Base-by-base conservation (phyloP, 2,113 vertebrate genomes). In the Vireo altiloquus region DNA sequence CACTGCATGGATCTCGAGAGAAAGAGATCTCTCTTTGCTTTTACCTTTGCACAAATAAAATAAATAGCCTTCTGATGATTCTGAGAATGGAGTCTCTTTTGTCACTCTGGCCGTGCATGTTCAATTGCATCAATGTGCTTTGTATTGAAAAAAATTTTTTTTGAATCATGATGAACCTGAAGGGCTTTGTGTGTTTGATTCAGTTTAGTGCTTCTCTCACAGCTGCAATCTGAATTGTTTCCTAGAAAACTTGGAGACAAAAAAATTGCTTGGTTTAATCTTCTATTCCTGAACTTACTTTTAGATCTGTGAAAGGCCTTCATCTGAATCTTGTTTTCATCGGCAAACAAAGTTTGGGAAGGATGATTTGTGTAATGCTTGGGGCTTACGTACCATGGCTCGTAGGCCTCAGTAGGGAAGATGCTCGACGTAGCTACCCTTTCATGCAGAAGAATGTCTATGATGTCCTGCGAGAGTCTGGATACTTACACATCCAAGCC, bases 401-500 rank as follows among this genome's bases (percentile, higher is more conserved):
- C 8, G 97, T 99, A 71, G 99, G 99, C 49, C 74, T 99, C 33
- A 99, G 94, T 19, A 94, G 79, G 49, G 99, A 99, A 94, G 99
- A 99, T 35, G 97, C 94, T 74, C 96, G 30, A 27, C 98, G 97
- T 9, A 16, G 97, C 18, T 99, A 98, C 86, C 99, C 99, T 39
- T 99, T 95, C 93, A 89, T 98, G 69, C 95, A 99, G 81, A 99
- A 98, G 96, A 98, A 98, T 1, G 23, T 99, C 2, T 98, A 96
- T 53, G 57, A 95, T 0, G 2, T 98, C 3, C 63, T 99, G 69
- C 95, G 66, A 78, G 99, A 99, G 85, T 53, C 95, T 3, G 99
- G 99, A 7, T 99, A 99, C 96, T 3, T 99, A 15, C 98, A 99
- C 96, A 98, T 99, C 94, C 99, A 99, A 94, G 98, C 93, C 87